Evolutionary conservation across 2,113 vertebrate genomes (phyloP).

Genomic region (Diadophis punctatus): DNA sequence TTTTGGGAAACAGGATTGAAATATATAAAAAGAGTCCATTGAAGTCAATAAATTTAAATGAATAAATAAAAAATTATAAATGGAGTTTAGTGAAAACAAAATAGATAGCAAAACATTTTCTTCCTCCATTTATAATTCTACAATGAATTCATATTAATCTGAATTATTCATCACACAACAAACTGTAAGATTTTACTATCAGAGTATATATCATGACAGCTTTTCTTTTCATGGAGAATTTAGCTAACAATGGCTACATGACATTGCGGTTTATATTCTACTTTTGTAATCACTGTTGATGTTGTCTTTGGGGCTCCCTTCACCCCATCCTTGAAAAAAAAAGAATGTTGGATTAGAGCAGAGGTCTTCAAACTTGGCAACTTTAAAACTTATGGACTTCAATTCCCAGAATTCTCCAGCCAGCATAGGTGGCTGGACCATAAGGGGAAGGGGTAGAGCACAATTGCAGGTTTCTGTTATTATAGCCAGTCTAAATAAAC

Average conservation of each 20-base stretch:
- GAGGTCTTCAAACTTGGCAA: no score
- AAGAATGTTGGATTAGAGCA: background rate
- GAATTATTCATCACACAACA: background rate
- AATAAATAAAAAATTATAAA: background rate
- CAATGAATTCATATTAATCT: background rate
- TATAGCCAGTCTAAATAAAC: background rate
- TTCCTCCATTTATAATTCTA: background rate
- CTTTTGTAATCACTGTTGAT: background rate
- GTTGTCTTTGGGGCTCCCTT: background rate
- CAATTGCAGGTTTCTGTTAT: background rate
- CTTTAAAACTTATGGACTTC: no score
- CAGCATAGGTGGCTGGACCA: no score
- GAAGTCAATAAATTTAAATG: background rate
- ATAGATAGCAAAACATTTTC: background rate
- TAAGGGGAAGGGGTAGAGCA: background rate
- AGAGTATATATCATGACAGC: background rate
- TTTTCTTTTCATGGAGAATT: background rate
- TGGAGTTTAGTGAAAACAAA: background rate
- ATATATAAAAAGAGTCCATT: background rate
- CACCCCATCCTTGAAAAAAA: background rate
- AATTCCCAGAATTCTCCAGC: no score
- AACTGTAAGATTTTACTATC: background rate
- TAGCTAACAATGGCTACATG: background rate
- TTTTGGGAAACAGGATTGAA: background rate
- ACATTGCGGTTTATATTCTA: background rate